Evolutionary conservation across 2,113 vertebrate species (phyloP), one percentile per base, ranked within the genome.

Genomic region (Vulpes lagopus): DNA sequence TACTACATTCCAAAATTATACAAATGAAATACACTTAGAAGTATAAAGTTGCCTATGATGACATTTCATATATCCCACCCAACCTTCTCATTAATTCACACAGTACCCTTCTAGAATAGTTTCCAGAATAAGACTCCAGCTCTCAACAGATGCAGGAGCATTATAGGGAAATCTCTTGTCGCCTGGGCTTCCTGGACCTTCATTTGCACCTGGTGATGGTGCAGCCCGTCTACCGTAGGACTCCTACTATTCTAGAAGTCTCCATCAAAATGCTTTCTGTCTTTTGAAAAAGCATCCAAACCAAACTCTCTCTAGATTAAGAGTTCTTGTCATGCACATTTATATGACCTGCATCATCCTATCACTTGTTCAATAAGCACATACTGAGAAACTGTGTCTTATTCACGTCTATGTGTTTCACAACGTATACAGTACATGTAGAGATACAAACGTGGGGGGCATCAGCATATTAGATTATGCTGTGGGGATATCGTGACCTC

Each of bases 381-480:
- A 0, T 8, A 51, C 4, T 14, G 30, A 95, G 59, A 55, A 19
- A 30, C 32, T 8, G 16, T 7, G n/a, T 20, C 32, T n/a, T 82
- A 5, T 30, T 11, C 12, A 8, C 2, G 20, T 86, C 84, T 2
- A 5, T 30, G 5, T 23, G 60, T 3, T 11, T 84, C 59, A 85
- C 19, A 20, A 23, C 0, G 4, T 27, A 5, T 23, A 1, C 0
- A 25, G 86, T 1, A n/a, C 69, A 60, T 0, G 27, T 0, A 51
- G 57, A 88, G 35, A 16, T 1, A 43, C 35, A 11, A 5, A 67
- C 22, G 0, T 1, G 27, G n/a, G n/a, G n/a, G 0, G 9, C 9
- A 20, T 17, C 23, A 10, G 30, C 38, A 17, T 5, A 3, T 38
- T 59, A 53, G 53, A 20, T 1, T 2, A 3, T 8, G 51, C 65